Evolutionary conservation across 2,888 invertebrate species (phyloP).

Genomic region (Leistus spinibarbis): DNA sequence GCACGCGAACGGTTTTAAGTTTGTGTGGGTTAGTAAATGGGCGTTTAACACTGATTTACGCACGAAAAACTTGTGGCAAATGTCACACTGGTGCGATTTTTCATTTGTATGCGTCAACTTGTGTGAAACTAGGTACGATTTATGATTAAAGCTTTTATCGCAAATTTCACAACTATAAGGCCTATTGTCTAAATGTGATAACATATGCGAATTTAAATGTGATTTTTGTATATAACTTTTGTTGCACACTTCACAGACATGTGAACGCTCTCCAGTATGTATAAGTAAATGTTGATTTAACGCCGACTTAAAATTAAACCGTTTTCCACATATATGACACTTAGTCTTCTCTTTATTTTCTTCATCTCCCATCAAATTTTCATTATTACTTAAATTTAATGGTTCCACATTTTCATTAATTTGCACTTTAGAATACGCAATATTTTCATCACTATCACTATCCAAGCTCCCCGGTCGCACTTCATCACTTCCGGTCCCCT

Average conservation of each 20-base stretch:
- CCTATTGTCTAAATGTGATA: not conserved
- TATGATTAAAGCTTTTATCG: not conserved
- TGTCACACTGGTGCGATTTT: not conserved
- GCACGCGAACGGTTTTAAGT: not conserved
- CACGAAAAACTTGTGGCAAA: not conserved
- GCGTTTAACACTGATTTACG: not conserved
- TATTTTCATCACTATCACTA: no score
- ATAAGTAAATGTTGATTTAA: not conserved
- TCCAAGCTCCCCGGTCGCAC: no score
- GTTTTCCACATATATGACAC: not conserved
- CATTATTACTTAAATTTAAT: not conserved
- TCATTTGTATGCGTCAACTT: not conserved
- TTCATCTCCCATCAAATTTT: not conserved
- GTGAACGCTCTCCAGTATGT: not conserved
- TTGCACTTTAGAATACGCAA: not conserved
- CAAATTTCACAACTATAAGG: not conserved
- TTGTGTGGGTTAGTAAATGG: not conserved
- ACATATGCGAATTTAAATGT: not conserved
- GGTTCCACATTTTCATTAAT: not conserved
- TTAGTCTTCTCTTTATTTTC: not conserved
- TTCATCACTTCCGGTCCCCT: not conserved
- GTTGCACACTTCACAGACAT: not conserved
- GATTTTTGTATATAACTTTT: not conserved
- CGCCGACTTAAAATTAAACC: not conserved
- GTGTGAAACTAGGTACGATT: not conserved